Conservation (phyloP, 1,140 invertebrate genomes). For the Spodoptera frugiperda region DNA sequence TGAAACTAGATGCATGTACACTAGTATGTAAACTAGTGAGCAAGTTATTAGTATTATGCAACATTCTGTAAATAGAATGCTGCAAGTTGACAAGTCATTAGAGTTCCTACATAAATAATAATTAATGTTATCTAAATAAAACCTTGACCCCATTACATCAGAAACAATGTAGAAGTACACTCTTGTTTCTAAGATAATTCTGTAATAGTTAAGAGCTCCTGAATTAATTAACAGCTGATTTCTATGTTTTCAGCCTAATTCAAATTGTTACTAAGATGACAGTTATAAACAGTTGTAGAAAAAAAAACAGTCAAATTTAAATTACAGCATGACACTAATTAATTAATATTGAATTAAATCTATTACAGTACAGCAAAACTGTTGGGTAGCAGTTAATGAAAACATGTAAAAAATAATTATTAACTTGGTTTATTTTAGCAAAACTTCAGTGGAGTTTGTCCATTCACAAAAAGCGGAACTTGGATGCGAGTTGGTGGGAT, state of each 20-base stretch:
- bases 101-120: conserved; percentile 19
- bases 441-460: conserved; percentile 92
- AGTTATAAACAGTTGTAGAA: too few species aligned
- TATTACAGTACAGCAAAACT: too few species aligned
- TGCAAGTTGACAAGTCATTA: conserved; percentile 42
- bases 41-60: conserved; percentile 71
- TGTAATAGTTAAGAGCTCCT: neutral
- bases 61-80: conserved; percentile 73
- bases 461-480: conserved; percentile 90
- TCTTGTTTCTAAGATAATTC: neutral
- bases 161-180: conserved; percentile 1
- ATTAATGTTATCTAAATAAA: conserved; percentile 48
- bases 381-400: neutral
- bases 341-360: too few species aligned
- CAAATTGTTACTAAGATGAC: too few species aligned
- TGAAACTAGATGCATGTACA: conserved; percentile 3
- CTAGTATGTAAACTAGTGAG: conserved; percentile 27
- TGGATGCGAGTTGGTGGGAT: conserved; percentile 92
- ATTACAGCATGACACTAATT: too few species aligned
- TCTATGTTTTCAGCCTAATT: too few species aligned
- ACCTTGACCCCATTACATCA: conserved; percentile 54
- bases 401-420: too few species aligned
- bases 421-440: conserved; percentile 86
- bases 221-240: too few species aligned
- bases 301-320: too few species aligned